Percentiles rank a stretch among this genome's conserved stretches.
phyloP scores from a whole-genome alignment of 1,140 invertebrate genomes.

The Saccostrea echinata region DNA sequence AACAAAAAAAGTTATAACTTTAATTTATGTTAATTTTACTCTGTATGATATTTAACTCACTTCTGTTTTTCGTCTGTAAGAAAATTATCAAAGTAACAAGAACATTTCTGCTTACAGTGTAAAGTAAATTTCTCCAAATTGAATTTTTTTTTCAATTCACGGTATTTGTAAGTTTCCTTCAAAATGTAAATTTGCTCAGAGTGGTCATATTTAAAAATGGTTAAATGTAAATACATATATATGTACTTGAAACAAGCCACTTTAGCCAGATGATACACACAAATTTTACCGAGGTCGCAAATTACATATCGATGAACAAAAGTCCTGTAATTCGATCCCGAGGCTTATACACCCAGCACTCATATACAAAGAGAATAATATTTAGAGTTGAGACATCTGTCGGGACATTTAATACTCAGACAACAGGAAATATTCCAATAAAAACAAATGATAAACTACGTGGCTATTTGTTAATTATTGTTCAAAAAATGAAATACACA shows the following conservation, averaged over 20 bases:
- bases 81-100: too few relatives aligned
- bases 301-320: conserved; percentile 22
- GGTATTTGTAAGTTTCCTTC: not conserved
- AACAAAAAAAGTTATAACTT: too few relatives aligned
- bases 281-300: not conserved
- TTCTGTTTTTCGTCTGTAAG: too few relatives aligned
- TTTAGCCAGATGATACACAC: conserved; percentile 29
- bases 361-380: not conserved
- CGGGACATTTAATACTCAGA: conserved; percentile 10
- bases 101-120: too few relatives aligned
- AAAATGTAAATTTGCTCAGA: not conserved
- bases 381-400: not conserved
- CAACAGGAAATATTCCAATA: conserved; percentile 24
- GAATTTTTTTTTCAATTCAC: not conserved
- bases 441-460: conserved; percentile 31
- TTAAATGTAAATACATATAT: not conserved
- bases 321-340: not conserved
- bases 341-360: not conserved
- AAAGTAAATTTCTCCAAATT: too few relatives aligned
- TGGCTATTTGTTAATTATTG: conserved; percentile 25
- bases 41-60: too few relatives aligned
- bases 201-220: not conserved
- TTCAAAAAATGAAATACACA: conserved; percentile 31
- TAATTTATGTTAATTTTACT: too few relatives aligned
- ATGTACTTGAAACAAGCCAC: not conserved